phyloP scores from a whole-genome alignment of 1,140 invertebrate species.

The Papilio dardanus region DNA sequence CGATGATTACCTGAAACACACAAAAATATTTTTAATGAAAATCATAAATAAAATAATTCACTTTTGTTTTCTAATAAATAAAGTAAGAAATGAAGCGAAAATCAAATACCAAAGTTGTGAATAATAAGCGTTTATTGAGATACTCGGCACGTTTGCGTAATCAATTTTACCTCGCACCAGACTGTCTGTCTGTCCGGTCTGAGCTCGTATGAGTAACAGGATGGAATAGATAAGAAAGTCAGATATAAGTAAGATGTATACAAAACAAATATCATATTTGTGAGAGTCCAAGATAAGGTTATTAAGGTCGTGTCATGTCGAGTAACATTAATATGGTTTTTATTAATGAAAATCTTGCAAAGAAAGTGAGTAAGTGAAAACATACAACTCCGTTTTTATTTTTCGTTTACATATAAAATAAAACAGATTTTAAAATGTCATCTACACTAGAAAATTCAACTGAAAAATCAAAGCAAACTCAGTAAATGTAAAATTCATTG shows the following conservation, averaged over 20 bases:
- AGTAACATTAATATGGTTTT: too few relatives aligned
- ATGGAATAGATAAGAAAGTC: constrained; percentile 26
- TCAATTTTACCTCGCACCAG: constrained; percentile 22
- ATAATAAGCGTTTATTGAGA: constrained; percentile 21
- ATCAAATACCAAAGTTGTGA: constrained; percentile 8
- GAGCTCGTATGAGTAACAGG: constrained; percentile 25
- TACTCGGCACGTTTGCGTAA: constrained; percentile 16
- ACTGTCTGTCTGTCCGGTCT: constrained; percentile 15
- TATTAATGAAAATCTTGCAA: too few relatives aligned
- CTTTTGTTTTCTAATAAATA: neutral
- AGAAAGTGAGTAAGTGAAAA: neutral
- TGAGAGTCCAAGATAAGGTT: neutral
- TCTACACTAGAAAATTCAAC: neutral
- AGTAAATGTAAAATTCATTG: constrained; percentile 17
- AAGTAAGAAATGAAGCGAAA: neutral
- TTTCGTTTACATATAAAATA: neutral
- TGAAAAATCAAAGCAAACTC: constrained; percentile 24
- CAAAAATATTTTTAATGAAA: constrained; percentile 5
- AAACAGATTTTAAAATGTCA: neutral
- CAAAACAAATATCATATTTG: neutral
- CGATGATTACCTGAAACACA: constrained; percentile 26
- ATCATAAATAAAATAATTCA: neutral
- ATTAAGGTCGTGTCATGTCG: neutral
- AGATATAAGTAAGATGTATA: neutral
- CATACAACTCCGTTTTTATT: too few relatives aligned